phyloP scores from a whole-genome alignment of 2,797 vertebrate genomes.

The Vultur gryphus region DNA sequence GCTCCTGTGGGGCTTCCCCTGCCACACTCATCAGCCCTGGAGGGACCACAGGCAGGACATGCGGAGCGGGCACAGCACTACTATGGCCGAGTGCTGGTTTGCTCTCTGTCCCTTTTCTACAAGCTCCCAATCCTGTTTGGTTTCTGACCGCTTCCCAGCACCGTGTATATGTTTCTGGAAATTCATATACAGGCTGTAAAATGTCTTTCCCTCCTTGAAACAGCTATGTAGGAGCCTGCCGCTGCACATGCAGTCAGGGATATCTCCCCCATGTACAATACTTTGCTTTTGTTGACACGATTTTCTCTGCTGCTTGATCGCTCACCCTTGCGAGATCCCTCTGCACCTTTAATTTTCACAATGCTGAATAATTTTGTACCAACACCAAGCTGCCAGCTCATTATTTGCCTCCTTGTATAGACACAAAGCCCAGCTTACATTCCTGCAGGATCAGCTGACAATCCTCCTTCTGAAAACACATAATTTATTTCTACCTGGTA shows the following conservation, averaged over 20 bases:
- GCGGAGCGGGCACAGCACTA: accelerated
- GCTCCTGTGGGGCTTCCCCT: background rate
- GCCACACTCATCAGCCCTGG: background rate
- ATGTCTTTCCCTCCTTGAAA: background rate
- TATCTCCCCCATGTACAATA: background rate
- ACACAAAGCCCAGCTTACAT: background rate
- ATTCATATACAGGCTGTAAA: background rate
- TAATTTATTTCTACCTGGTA: background rate
- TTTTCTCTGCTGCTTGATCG: background rate
- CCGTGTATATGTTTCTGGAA: accelerated
- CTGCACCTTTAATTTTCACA: background rate
- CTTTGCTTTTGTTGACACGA: background rate
- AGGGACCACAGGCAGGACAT: background rate
- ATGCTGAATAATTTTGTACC: background rate
- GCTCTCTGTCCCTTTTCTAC: background rate
- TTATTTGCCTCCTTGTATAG: background rate
- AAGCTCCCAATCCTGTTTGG: background rate
- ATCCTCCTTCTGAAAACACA: background rate
- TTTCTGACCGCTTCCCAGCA: background rate
- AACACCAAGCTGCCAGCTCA: background rate
- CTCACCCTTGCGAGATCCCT: background rate
- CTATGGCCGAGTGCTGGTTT: background rate
- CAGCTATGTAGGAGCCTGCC: accelerated
- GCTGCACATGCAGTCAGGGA: background rate
- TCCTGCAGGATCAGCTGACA: background rate